Percentiles rank a stretch among this genome's conserved stretches.
phyloP scores from a whole-genome alignment of 2,113 vertebrate genomes.

The Numenius arquata region DNA sequence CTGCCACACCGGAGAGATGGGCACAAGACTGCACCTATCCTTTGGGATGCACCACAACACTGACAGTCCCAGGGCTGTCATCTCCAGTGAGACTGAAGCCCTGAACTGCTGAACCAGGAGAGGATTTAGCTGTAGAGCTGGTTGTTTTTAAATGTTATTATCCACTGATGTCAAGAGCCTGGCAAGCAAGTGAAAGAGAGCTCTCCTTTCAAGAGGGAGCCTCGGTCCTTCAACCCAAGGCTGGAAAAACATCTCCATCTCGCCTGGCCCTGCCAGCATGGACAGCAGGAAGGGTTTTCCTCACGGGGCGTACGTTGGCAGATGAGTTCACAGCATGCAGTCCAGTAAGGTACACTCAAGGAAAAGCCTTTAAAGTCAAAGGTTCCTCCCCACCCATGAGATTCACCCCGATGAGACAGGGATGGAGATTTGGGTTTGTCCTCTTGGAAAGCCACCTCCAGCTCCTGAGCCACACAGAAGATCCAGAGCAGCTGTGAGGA shows the following conservation, averaged over 20 bases:
- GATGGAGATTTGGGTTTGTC: neutral
- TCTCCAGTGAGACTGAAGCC: neutral
- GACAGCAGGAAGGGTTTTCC: neutral
- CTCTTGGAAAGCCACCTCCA: neutral
- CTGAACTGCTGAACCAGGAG: neutral
- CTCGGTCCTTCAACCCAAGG: neutral
- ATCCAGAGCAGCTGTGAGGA: neutral
- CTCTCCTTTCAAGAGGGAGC: neutral
- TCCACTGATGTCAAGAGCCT: neutral
- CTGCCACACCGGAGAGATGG: fast-evolving
- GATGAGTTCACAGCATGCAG: neutral
- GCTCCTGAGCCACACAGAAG: neutral
- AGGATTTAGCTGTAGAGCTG: neutral
- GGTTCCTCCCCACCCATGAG: fast-evolving
- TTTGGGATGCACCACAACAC: neutral
- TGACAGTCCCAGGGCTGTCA: neutral
- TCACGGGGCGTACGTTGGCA: neutral
- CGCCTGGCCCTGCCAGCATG: fast-evolving
- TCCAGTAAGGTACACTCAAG: neutral
- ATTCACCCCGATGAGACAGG: neutral
- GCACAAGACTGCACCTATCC: neutral
- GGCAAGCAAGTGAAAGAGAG: neutral
- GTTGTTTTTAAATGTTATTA: neutral
- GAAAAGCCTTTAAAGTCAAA: neutral
- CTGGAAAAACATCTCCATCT: neutral